Conservation (phyloP, 1,140 invertebrate genomes). For the Dermatophagoides farinae region DNA sequence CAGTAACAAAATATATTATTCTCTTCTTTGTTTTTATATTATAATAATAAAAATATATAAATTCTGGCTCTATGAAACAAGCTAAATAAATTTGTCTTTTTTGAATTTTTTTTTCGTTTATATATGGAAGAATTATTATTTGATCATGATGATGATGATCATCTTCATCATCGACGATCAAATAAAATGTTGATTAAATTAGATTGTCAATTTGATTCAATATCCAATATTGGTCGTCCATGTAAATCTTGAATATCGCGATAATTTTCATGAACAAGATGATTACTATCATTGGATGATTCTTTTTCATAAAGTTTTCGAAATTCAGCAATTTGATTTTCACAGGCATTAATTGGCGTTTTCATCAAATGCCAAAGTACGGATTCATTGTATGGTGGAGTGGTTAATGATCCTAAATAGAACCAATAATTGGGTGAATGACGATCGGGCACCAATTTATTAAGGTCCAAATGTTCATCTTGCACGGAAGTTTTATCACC, state of each 20-base stretch:
- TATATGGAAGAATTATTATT: too few relatives aligned
- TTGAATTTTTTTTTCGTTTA: too few relatives aligned
- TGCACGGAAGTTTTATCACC: conserved; percentile 32
- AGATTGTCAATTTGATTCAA: neutral
- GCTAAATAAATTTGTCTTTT: too few relatives aligned
- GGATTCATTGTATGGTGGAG: conserved; percentile 84
- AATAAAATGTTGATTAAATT: too few relatives aligned
- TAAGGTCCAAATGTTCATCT: neutral
- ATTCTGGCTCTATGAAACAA: too few relatives aligned
- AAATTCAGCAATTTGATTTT: conserved; percentile 37
- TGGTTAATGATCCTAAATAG: conserved; percentile 84
- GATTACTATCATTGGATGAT: neutral
- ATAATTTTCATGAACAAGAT: neutral
- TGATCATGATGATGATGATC: too few relatives aligned
- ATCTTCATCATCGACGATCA: too few relatives aligned
- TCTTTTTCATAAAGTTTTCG: neutral
- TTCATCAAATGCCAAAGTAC: conserved; percentile 96
- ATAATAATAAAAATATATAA: too few relatives aligned
- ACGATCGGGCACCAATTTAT: conserved; percentile 14
- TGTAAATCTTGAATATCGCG: neutral
- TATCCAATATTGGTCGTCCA: neutral
- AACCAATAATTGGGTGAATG: conserved; percentile 55
- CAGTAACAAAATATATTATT: too few relatives aligned
- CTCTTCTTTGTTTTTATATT: too few relatives aligned
- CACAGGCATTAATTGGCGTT: conserved; percentile 62